phyloP scores from a whole-genome alignment of 2,888 invertebrate genomes.

The Archips xylosteana region DNA sequence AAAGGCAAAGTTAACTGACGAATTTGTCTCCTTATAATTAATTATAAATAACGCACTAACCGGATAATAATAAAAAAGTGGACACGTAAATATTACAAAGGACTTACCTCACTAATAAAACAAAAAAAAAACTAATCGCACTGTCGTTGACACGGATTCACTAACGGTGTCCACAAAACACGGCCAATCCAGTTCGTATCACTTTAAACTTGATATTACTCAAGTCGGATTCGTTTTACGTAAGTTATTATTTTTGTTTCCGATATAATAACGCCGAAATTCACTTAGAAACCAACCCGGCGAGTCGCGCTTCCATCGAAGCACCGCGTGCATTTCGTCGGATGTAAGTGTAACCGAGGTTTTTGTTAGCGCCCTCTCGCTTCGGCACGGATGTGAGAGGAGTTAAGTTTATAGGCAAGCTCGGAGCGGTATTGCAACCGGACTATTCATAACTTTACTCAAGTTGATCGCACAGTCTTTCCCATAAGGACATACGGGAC shows the following conservation, averaged over 20 bases:
- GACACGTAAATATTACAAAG: not conserved
- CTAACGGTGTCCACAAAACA: conserved; percentile 48
- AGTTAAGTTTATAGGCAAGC: conserved; percentile 56
- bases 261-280: conserved; percentile 66
- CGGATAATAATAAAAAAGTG: not conserved
- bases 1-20: not conserved
- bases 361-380: conserved; percentile 82
- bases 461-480: not conserved
- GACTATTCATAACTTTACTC: conserved; percentile 18
- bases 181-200: conserved; percentile 58
- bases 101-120: conserved; percentile 31
- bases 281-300: conserved; percentile 67
- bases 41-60: not conserved
- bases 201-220: conserved; percentile 51
- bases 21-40: not conserved
- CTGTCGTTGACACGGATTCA: conserved; percentile 25
- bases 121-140: conserved; percentile 19
- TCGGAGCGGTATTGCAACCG: conserved; percentile 75
- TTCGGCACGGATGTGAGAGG: conserved; percentile 59
- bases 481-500: too few species aligned
- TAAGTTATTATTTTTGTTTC: conserved; percentile 68
- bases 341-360: conserved; percentile 84
- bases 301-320: conserved; percentile 72
- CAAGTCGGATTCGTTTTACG: conserved; percentile 54
- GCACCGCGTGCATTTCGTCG: conserved; percentile 83